Percentiles rank a stretch among this genome's conserved stretches.
phyloP scores from a whole-genome alignment of 2,797 vertebrate genomes.

The Poecilia picta region DNA sequence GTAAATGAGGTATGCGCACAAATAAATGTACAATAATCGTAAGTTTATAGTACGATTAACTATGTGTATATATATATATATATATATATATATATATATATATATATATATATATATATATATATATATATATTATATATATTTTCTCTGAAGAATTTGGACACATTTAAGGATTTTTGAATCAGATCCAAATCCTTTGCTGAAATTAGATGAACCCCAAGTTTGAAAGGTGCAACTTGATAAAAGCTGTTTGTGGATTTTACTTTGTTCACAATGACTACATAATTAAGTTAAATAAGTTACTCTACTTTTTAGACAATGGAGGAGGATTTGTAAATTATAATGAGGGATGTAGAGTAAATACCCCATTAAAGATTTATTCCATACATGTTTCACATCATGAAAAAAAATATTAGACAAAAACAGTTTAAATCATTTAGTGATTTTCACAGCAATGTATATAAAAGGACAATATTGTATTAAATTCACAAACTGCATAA shows the following conservation, averaged over 20 bases:
- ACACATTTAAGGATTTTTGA: constrained; percentile 11
- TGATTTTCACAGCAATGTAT: constrained; percentile 22
- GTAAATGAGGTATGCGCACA: constrained; percentile 38
- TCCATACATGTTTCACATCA: neutral
- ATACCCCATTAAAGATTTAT: neutral
- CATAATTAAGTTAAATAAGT: neutral
- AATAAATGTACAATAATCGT: constrained; percentile 27
- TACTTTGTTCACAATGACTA: neutral
- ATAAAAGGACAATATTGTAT: constrained; percentile 31
- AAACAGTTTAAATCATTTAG: neutral
- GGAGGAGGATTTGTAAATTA: neutral
- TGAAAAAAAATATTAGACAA: neutral
- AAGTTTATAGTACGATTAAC: too few relatives aligned
- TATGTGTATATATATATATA: too few relatives aligned
- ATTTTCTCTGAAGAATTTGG: constrained; percentile 22
- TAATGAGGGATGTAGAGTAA: neutral
- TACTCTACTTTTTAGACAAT: neutral
- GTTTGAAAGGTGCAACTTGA: neutral
- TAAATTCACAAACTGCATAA: constrained; percentile 59
- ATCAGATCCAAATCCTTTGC: constrained; percentile 1
- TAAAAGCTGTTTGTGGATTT: neutral
- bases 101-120: constrained; percentile 3
- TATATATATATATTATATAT: constrained; percentile 10
- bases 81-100: constrained; percentile 12
- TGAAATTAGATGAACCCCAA: neutral